Base-by-base conservation (phyloP, 2,888 invertebrate species). In the Synergus japonicus region DNA sequence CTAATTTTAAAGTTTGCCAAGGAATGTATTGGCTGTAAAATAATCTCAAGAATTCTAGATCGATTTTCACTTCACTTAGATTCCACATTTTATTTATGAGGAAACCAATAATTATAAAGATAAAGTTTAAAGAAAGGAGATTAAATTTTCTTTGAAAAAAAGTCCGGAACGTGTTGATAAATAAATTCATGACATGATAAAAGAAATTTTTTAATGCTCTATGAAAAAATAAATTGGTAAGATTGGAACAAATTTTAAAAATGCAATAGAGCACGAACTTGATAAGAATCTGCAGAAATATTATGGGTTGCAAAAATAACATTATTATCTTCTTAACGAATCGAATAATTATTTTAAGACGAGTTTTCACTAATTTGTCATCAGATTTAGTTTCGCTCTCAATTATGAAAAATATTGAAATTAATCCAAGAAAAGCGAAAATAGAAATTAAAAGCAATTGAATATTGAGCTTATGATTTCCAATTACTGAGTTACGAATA, bases 91-190 rank as follows among this genome's bases (percentile, higher is more conserved):
- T 73, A n/a, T 73, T 73, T 29, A 73, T 37, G 41, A 54, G 12
- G n/a, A 73, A 73, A 37, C 73, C 73, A 29, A 49, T 7, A 37
- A 73, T 41, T 73, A 73, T 54, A n/a, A 37, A 73, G 8, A 41
- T n/a, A 0, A 73, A 37, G 22, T 73, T 54, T 12, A 10, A n/a
- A 12, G 49, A 49, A 54, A n/a, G 10, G 15, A 73, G 9, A 37
- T 2, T 37, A 49, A 54, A 73, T 54, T 54, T 73, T 49, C 1
- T 73, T 54, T 54, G n/a, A 18, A 37, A 73, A 9, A 69, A 46
- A 9, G 12, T 15, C 54, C 29, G 37, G 9, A 73, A 73, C 29
- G 49, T 49, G 49, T 37, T 15, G 10, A 73, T 37, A 29, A 49
- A 73, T n/a, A 41, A 73, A 22, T 73, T 41, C 37, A 54, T 54